A percentile compares a stretch with the other conserved stretches of the same genome.
These are phyloP conservation scores for Corythornis vintsioides DNA, from an alignment of 2,113 vertebrate genomes.

Conservation along the genomic window DNA sequence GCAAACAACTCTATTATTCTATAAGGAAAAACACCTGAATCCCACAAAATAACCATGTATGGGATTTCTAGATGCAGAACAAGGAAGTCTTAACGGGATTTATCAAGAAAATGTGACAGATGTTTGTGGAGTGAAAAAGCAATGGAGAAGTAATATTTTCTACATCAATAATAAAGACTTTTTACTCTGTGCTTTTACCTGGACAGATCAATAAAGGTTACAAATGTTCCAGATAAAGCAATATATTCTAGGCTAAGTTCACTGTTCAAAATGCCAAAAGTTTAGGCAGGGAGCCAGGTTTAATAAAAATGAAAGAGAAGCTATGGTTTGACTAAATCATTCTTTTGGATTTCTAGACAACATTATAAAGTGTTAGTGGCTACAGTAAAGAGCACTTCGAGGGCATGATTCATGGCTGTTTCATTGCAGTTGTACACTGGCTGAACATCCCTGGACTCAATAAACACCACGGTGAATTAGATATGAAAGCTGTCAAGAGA, in stretches of 20 bases:
- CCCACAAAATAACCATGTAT: neutral
- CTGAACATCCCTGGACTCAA: constrained; percentile 16
- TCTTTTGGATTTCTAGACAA: constrained; percentile 41
- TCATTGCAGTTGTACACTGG: neutral
- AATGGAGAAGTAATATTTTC: constrained; percentile 51
- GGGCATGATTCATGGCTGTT: constrained; percentile 25
- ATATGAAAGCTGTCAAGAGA: neutral
- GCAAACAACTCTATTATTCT: neutral
- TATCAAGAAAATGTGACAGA: constrained; percentile 14
- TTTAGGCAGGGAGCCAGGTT: constrained; percentile 54
- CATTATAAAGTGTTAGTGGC: constrained; percentile 30
- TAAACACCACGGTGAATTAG: constrained; percentile 23
- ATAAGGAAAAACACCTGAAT: neutral
- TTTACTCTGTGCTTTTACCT: constrained; percentile 64
- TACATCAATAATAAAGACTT: constrained; percentile 58
- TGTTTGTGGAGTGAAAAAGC: constrained; percentile 35
- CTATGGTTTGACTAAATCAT: constrained; percentile 28
- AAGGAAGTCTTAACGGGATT: neutral
- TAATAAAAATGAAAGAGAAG: constrained; percentile 61
- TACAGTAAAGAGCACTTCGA: constrained; percentile 3
- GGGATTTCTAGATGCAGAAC: neutral
- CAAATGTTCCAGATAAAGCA: constrained; percentile 56
- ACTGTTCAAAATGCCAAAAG: constrained; percentile 54
- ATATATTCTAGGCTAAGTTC: constrained; percentile 42
- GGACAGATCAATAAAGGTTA: constrained; percentile 61